phyloP scores from a whole-genome alignment of 2,888 invertebrate genomes.

The Palloptera scutellata region DNA sequence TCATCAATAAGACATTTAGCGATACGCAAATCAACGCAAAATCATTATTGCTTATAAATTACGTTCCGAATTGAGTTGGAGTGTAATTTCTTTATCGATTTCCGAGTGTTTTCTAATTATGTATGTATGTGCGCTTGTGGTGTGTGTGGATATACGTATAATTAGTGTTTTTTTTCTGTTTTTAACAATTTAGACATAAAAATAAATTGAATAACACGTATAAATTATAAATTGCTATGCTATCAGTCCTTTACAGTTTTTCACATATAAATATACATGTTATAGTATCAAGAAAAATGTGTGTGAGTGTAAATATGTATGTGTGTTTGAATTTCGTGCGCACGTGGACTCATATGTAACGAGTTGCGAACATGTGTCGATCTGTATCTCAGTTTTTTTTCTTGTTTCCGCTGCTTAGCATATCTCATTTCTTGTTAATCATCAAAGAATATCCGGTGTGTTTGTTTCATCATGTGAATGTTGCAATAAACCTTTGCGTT shows the following conservation, averaged over 20 bases:
- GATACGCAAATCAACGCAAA: not conserved
- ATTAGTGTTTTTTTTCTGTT: conserved; percentile 6
- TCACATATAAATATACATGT: not conserved
- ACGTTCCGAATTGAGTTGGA: too few relatives aligned
- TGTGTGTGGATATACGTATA: conserved; percentile 4
- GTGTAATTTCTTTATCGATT: too few relatives aligned
- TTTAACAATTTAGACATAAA: not conserved
- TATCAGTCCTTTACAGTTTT: not conserved
- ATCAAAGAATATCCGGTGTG: conserved; percentile 64
- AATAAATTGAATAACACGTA: not conserved
- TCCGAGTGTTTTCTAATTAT: not conserved
- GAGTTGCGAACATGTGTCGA: too few relatives aligned
- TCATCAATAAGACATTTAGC: not conserved
- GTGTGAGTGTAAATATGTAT: not conserved
- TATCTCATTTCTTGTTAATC: conserved; percentile 53
- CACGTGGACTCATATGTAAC: too few relatives aligned
- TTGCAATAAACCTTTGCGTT: conserved; percentile 68
- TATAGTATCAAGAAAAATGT: conserved; percentile 12
- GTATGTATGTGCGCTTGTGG: not conserved
- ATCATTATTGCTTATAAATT: not conserved
- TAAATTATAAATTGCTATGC: not conserved
- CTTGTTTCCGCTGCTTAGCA: conserved; percentile 44
- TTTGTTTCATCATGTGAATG: conserved; percentile 66
- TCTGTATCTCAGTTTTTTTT: too few relatives aligned
- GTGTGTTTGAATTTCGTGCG: not conserved